These are phyloP conservation scores for Horisme vitalbata DNA, from an alignment of 2,888 invertebrate genomes.

Conservation along the genomic window DNA sequence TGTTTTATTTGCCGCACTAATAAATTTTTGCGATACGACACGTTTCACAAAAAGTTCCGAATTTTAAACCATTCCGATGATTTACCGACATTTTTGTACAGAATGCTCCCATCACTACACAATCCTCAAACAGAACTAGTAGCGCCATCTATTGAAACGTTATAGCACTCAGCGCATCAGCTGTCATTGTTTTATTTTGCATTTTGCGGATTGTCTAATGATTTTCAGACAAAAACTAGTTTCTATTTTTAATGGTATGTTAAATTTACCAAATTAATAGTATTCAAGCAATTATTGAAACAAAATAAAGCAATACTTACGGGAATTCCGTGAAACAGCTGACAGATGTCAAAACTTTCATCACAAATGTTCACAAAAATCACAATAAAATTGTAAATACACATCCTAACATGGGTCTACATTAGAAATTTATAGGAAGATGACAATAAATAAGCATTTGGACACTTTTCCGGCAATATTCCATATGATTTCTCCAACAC, in stretches of 20 bases:
- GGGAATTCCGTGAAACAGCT: constrained; percentile 55
- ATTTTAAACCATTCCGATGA: neutral
- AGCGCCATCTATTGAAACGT: constrained; percentile 66
- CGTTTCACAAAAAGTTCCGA: too few relatives aligned
- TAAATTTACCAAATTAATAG: too few relatives aligned
- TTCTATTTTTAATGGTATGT: too few relatives aligned
- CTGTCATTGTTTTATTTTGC: constrained; percentile 35
- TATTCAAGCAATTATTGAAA: too few relatives aligned
- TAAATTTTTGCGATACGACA: neutral
- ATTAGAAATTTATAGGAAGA: constrained; percentile 38
- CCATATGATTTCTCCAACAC: constrained; percentile 49
- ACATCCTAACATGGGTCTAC: constrained; percentile 39
- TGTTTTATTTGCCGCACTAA: neutral
- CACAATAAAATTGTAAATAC: constrained; percentile 50
- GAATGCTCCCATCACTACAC: constrained; percentile 13
- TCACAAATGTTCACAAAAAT: constrained; percentile 78
- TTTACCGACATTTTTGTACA: neutral
- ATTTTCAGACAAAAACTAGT: neutral
- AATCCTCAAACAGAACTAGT: constrained; percentile 25
- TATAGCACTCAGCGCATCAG: constrained; percentile 31
- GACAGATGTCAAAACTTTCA: constrained; percentile 77
- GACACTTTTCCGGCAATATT: constrained; percentile 69
- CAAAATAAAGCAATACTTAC: constrained; percentile 56
- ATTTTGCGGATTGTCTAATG: neutral
- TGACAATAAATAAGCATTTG: constrained; percentile 46